Evolutionary conservation across 2,797 vertebrate species (phyloP).

Genomic region (Anguilla anguilla): DNA sequence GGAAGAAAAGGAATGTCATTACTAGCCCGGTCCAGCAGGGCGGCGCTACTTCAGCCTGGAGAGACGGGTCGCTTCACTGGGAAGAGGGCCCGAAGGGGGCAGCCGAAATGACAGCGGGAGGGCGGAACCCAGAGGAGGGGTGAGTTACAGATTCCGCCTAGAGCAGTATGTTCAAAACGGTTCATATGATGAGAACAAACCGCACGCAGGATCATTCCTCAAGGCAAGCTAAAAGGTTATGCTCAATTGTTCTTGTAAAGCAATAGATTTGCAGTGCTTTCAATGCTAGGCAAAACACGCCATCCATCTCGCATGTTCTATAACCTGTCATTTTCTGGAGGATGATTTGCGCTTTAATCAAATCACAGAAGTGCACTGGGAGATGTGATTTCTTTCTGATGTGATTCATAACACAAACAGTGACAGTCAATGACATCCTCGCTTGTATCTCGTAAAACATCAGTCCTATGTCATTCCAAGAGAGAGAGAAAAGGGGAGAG

Average conservation of each 20-base stretch:
- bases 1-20: slow-evolving; percentile 44
- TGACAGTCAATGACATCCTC: background rate
- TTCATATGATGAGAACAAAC: background rate
- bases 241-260: background rate
- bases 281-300: background rate
- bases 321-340: background rate
- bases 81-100: too few relatives aligned
- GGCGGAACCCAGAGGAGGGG: too few relatives aligned
- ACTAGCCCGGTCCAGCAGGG: slow-evolving; percentile 17
- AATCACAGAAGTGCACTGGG: background rate
- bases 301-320: background rate
- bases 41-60: background rate
- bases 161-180: background rate
- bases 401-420: background rate
- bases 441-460: background rate
- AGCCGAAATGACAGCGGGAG: too few relatives aligned
- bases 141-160: too few relatives aligned
- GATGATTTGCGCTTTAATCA: background rate
- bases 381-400: background rate
- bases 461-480: too few relatives aligned
- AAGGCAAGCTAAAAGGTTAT: too few relatives aligned
- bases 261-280: background rate
- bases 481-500: background rate
- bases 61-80: background rate
- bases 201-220: background rate